Evolutionary conservation across 2,113 vertebrate genomes (phyloP).

Genomic region (Alethe castanea): DNA sequence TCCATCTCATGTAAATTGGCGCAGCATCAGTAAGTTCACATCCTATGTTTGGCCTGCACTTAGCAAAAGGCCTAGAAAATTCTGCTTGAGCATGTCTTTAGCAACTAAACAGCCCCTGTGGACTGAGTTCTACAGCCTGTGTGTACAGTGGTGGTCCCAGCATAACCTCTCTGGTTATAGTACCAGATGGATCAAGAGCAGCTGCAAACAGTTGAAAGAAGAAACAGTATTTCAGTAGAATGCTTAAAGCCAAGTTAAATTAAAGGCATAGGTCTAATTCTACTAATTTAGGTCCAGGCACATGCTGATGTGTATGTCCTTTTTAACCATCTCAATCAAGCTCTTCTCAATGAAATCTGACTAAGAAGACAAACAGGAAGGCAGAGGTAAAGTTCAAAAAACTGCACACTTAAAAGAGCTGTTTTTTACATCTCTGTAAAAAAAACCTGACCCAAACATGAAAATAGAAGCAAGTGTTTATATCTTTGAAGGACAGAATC

Average conservation of each 20-base stretch:
- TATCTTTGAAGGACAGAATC: not conserved
- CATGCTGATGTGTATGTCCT: not conserved
- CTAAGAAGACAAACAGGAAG: not conserved
- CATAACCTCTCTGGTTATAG: not conserved
- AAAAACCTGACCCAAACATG: not conserved
- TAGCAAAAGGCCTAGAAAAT: not conserved
- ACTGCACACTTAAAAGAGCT: not conserved
- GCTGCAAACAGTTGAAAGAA: not conserved
- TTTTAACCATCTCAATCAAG: not conserved
- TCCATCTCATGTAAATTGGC: not conserved
- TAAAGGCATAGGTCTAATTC: not conserved
- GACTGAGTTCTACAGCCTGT: not conserved
- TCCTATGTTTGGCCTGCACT: not conserved
- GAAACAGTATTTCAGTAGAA: not conserved
- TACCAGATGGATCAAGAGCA: not conserved
- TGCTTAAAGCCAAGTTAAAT: not conserved
- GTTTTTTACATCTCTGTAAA: not conserved
- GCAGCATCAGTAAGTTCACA: not conserved
- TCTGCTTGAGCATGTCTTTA: not conserved
- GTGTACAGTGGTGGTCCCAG: not conserved
- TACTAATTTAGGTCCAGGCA: not conserved
- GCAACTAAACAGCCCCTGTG: not conserved
- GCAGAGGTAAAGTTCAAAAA: not conserved
- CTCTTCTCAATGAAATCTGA: not conserved
- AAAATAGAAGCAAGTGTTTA: not conserved